phyloP scores from a whole-genome alignment of 2,113 vertebrate genomes.

The Rafetus swinhoei region DNA sequence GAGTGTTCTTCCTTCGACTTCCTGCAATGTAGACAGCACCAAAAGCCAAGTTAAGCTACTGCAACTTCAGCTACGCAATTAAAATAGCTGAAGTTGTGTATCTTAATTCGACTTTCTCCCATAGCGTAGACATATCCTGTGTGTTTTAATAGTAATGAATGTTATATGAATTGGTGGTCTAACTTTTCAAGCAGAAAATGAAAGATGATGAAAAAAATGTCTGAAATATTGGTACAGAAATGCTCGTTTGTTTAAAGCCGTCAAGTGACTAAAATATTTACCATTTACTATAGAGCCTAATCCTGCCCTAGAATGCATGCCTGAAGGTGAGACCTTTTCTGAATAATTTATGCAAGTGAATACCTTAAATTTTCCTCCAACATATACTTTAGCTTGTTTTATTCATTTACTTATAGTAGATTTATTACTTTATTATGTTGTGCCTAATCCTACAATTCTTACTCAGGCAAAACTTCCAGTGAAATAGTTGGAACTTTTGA shows the following conservation, averaged over 20 bases:
- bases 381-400: background rate
- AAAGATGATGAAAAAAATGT: background rate
- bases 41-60: too few relatives aligned
- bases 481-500: background rate
- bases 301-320: background rate
- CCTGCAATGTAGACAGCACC: too few relatives aligned
- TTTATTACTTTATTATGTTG: background rate
- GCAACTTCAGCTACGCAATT: too few relatives aligned
- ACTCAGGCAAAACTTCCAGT: background rate
- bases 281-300: background rate
- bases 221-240: background rate
- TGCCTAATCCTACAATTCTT: background rate
- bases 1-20: too few relatives aligned
- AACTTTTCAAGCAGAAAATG: slow-evolving; percentile 16
- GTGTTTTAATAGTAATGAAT: background rate
- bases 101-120: too few relatives aligned
- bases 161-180: background rate
- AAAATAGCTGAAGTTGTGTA: too few relatives aligned
- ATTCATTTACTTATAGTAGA: background rate
- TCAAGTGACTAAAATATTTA: background rate
- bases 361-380: background rate
- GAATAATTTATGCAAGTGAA: background rate
- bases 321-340: background rate
- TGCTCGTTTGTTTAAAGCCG: background rate
- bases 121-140: background rate